Evolutionary conservation across 2,113 vertebrate genomes (phyloP), one percentile per base, ranked within the genome.

Genomic region (Chionodraco myersi): DNA sequence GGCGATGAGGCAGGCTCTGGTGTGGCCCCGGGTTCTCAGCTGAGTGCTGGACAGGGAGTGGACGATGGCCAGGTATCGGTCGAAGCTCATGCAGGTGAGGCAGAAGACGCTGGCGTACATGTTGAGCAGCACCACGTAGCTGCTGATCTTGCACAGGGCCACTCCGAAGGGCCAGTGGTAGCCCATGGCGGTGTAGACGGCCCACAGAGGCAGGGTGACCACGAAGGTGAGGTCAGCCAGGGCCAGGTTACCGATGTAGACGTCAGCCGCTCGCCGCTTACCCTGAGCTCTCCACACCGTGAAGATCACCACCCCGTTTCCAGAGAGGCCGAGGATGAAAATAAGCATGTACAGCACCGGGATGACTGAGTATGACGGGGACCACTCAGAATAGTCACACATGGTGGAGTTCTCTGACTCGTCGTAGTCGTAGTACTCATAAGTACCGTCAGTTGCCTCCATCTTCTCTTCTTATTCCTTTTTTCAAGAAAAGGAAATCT

Each of bases 71-170:
- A 96, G 90, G 92, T 96, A 97, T 77, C 96, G 95, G 91, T 97
- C 95, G 23, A 96, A 93, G 88, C 96, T 96, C 83, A 97, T 95
- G 88, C 95, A 95, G 83, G 93, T 96, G 86, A 96, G 95, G 93
- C 96, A 96, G 93, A 96, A 97, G 88, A 96, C 95, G 26, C 96
- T 96, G 90, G 96, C 94, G 23, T 95, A 96, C 96, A 96, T 96
- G 94, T 96, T 96, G 84, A 97, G 95, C 79, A 96, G 92, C 41
- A 96, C 94, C 82, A 96, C 87, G 56, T 94, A 97, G 92, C 96
- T 96, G 94, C 96, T 96, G 88, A 96, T 90, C 93, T 96, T 96
- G 72, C 96, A 96, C 48, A 97, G 94, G 1, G 91, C 93, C 71
- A 92, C 87, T 1, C 96, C 96, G 34, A 97, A 97, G 9, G 95